A percentile compares a stretch with the other conserved stretches of the same genome.
phyloP scores from a whole-genome alignment of 2,888 invertebrate species.

The Apodemia hepburni region DNA sequence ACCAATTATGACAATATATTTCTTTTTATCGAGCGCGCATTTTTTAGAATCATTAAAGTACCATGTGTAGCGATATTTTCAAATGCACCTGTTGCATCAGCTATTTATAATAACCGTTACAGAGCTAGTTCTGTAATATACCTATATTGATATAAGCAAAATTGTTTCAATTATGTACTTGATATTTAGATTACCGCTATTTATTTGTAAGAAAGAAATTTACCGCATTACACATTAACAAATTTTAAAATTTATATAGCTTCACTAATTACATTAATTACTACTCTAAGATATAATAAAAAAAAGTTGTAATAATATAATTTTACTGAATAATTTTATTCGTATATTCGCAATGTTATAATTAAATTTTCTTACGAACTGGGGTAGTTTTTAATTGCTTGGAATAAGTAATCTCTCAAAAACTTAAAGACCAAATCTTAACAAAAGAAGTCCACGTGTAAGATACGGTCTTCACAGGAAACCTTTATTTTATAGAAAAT shows the following conservation, averaged over 20 bases:
- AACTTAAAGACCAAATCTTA: too few relatives aligned
- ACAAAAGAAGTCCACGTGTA: too few relatives aligned
- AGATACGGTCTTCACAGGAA: too few relatives aligned
- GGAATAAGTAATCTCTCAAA: too few relatives aligned
- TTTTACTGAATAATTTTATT: too few relatives aligned
- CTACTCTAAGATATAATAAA: too few relatives aligned
- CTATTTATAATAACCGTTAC: not conserved
- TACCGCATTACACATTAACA: not conserved
- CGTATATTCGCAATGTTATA: too few relatives aligned
- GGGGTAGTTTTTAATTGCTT: too few relatives aligned
- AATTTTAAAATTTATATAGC: not conserved
- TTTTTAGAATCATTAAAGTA: conserved; percentile 5
- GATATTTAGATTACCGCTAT: not conserved
- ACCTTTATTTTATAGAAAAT: too few relatives aligned
- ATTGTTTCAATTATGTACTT: not conserved
- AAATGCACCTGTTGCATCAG: conserved; percentile 1
- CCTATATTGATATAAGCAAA: not conserved
- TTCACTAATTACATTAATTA: not conserved
- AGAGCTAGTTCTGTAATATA: not conserved
- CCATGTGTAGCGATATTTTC: conserved; percentile 1
- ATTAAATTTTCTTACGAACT: too few relatives aligned
- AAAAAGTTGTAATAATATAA: too few relatives aligned
- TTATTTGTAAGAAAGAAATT: not conserved
- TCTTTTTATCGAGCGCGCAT: not conserved
- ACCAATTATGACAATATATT: conserved; percentile 10